Percentiles rank a stretch among this genome's conserved stretches.
phyloP scores from a whole-genome alignment of 2,113 vertebrate genomes.

The Psephotus haematonotus region DNA sequence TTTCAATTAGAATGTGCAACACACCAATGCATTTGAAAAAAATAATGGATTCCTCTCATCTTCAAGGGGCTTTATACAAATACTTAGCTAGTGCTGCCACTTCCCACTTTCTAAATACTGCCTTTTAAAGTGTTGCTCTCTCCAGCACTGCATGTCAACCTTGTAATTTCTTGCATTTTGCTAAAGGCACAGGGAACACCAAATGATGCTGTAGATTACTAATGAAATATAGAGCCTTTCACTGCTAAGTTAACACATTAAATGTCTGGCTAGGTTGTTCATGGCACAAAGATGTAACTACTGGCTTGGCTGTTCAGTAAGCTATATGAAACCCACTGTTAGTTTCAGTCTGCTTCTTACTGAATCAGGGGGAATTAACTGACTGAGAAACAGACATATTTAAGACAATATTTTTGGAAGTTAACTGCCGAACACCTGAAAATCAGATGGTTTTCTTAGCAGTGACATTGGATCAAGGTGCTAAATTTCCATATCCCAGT shows the following conservation, averaged over 20 bases:
- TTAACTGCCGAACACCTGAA: background rate
- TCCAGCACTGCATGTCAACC: background rate
- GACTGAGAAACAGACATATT: background rate
- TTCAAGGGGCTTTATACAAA: conserved; percentile 5
- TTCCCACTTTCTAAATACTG: conserved; percentile 2
- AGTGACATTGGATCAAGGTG: background rate
- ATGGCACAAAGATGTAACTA: background rate
- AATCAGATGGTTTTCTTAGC: background rate
- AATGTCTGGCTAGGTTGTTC: background rate
- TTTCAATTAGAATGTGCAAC: conserved; percentile 56
- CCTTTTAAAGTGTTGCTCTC: background rate
- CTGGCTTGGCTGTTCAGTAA: background rate
- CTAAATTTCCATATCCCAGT: background rate
- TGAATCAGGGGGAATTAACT: background rate
- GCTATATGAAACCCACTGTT: background rate
- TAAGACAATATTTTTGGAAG: background rate
- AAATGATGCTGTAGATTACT: background rate
- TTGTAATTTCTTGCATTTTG: conserved; percentile 29
- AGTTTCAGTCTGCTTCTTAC: background rate
- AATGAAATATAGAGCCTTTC: background rate
- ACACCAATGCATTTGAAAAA: background rate
- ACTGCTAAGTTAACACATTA: background rate
- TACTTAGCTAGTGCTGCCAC: background rate
- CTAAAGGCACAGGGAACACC: background rate
- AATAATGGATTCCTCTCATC: background rate